Evolutionary conservation across 2,888 invertebrate species (phyloP), one percentile per base, ranked within the genome.

Genomic region (Gisinianus flammeolus): DNA sequence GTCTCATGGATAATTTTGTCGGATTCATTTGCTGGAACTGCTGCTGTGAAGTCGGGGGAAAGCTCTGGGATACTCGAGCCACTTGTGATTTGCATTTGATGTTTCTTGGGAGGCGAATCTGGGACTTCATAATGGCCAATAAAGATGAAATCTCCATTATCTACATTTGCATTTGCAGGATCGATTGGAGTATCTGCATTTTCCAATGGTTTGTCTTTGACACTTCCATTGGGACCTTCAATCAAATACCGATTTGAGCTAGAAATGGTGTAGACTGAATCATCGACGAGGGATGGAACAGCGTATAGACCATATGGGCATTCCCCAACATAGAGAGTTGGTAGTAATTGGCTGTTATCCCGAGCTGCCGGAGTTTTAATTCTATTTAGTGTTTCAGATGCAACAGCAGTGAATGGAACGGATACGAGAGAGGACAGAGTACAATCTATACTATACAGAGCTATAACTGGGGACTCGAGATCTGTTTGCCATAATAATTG

Each of bases 281-380:
- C 94, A 88, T 98, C 97, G 0, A 97, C 96, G 30, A 97, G 88
- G 0, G 97, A 94, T 0, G 96, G 95, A 74, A 98, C 87, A 0
- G 98, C 98, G 88, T 97, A 98, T 0, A 96, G 88, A 0, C 97
- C 97, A 85, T 93, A 91, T 80, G 91, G 89, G 86, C 92, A 92
- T 86, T 97, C 94, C 0, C 98, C 98, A 78, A 98, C 92, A 87
- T 97, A 98, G 44, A 98, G 89, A 0, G 97, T 94, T 78, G 94
- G 94, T 84, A 96, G 96, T 88, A 83, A 76, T 62, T 83, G 76
- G 26, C 80, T 83, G n/a, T 81, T 80, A 44, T 81, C 82, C 35
- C 77, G 69, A 0, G 81, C 72, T 24, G 80, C 77, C 3, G 79
- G 69, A 35, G 76, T 72, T 67, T 82, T 82, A 44, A 85, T 79